Conservation (phyloP, 2,113 vertebrate genomes). For the Agapornis roseicollis region DNA sequence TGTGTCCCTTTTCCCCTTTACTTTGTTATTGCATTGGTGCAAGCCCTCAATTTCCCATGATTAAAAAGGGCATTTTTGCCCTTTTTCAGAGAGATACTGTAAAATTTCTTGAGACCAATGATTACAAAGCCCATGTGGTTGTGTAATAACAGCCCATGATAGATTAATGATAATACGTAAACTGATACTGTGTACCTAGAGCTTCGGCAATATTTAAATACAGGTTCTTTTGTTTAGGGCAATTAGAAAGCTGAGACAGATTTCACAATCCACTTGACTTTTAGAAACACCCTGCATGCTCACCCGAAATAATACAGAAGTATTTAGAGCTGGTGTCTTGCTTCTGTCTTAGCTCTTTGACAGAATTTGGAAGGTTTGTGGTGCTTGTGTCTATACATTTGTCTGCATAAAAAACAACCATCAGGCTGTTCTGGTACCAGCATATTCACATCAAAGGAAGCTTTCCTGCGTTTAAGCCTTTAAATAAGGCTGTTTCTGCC, state of each 20-base stretch:
- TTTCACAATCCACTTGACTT: neutral
- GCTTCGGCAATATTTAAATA: neutral
- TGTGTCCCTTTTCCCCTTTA: fast-evolving
- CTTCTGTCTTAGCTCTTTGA: neutral
- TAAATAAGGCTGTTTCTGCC: neutral
- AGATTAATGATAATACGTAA: neutral
- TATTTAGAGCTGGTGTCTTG: neutral
- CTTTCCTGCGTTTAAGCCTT: neutral
- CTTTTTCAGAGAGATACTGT: neutral
- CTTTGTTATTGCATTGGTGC: neutral
- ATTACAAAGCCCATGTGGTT: neutral
- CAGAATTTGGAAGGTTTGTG: neutral
- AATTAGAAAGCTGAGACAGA: neutral
- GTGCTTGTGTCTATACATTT: fast-evolving
- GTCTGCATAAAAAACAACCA: neutral
- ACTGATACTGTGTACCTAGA: neutral
- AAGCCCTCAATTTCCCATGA: fast-evolving
- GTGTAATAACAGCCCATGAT: neutral
- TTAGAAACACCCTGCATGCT: neutral
- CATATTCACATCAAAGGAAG: neutral
- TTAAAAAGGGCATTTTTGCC: neutral
- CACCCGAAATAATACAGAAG: neutral
- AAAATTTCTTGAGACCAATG: neutral
- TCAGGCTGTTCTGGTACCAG: neutral
- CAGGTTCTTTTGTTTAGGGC: neutral